phyloP scores from a whole-genome alignment of 2,797 vertebrate species.

The Sebastes elongatus region DNA sequence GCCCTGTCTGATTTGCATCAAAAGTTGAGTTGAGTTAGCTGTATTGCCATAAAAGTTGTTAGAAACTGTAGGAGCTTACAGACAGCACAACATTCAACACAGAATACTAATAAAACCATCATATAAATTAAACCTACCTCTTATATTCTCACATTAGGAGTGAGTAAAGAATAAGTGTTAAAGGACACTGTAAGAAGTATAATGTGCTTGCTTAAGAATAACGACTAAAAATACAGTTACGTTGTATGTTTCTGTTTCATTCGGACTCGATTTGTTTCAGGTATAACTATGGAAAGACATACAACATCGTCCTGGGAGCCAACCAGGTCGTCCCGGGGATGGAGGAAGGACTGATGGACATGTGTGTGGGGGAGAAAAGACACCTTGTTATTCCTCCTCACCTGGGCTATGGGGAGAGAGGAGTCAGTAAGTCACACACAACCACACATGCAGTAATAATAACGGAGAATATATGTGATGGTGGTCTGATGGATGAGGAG shows the following conservation, averaged over 20 bases:
- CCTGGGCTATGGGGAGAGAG: slow-evolving; percentile 94
- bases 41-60: too few relatives aligned
- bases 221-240: not conserved
- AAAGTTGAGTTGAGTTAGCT: too few relatives aligned
- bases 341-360: slow-evolving; percentile 93
- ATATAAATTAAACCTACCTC: too few relatives aligned
- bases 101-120: too few relatives aligned
- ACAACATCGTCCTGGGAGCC: slow-evolving; percentile 92
- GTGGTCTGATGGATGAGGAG: not conserved
- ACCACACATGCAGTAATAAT: not conserved
- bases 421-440: slow-evolving; percentile 87
- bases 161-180: not conserved
- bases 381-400: slow-evolving; percentile 92
- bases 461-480: not conserved
- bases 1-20: too few relatives aligned
- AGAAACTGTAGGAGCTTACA: too few relatives aligned
- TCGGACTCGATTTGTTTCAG: slow-evolving; percentile 70
- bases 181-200: not conserved
- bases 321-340: slow-evolving; percentile 95
- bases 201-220: not conserved
- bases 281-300: slow-evolving; percentile 92
- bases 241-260: not conserved
- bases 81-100: too few relatives aligned
- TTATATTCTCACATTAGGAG: not conserved
- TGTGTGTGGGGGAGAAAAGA: slow-evolving; percentile 95